These are phyloP conservation scores for Adelosebastes latens DNA, from an alignment of 2,797 vertebrate species.

Conservation along the genomic window DNA sequence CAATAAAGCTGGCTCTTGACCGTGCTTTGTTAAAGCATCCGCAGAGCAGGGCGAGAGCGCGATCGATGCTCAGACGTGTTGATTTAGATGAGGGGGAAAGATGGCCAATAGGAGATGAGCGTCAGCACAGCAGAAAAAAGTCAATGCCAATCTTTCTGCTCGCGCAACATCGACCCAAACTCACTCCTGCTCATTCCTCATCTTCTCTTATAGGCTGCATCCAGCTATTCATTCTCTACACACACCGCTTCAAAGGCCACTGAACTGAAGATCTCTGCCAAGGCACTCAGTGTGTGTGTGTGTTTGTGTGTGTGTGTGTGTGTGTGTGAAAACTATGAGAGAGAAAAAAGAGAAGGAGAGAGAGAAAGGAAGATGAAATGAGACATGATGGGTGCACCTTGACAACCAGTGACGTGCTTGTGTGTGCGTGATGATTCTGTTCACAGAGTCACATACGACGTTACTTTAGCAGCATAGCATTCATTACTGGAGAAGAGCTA, in stretches of 20 bases:
- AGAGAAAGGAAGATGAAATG: neutral
- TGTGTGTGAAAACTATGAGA: neutral
- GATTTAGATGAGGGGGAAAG: conserved; percentile 58
- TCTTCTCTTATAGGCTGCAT: conserved; percentile 25
- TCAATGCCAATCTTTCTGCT: conserved; percentile 67
- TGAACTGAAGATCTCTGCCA: neutral
- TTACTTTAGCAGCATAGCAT: neutral
- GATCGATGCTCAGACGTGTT: conserved; percentile 64
- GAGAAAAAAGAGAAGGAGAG: neutral
- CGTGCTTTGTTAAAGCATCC: conserved; percentile 60
- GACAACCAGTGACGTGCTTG: neutral
- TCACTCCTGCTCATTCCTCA: conserved; percentile 44
- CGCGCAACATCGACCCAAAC: conserved; percentile 52
- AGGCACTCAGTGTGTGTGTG: neutral
- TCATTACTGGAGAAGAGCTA: neutral
- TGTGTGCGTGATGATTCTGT: neutral
- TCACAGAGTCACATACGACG: neutral
- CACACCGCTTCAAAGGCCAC: conserved; percentile 19
- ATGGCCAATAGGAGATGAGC: conserved; percentile 53
- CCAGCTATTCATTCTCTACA: conserved; percentile 11
- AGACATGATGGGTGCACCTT: conserved; percentile 12
- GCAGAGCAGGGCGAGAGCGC: conserved; percentile 7
- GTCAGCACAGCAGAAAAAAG: conserved; percentile 52
- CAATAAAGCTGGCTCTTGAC: conserved; percentile 23
- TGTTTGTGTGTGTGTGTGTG: neutral